Base-by-base conservation (phyloP, 2,113 vertebrate genomes). In the Petaurus breviceps region DNA sequence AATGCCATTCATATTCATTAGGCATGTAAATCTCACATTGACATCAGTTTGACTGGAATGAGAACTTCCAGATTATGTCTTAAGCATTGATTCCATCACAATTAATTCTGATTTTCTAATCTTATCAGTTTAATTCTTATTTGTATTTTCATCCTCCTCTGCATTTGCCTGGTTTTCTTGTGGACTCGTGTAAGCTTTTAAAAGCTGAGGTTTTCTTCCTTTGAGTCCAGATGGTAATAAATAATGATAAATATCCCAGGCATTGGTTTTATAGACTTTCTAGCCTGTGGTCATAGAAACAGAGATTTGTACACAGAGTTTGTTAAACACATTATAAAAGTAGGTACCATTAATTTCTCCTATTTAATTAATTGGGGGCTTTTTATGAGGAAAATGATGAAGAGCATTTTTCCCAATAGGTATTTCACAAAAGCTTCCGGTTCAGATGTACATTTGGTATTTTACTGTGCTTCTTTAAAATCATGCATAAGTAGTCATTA, bases 211-310 rank as follows among this genome's bases (percentile, higher is more conserved):
- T 49, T 96, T 95, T 97, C 97, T 95, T 97, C 90, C 94, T 97
- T 96, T 92, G 61, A 89, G 93, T 94, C 98, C 96, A 98, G 97
- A 96, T 97, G 98, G 96, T 98, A 93, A 97, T 97, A 94, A 93
- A 93, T 96, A 97, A 97, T 98, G 97, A 98, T 98, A 98, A 94
- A 98, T 97, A 95, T 96, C 97, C 95, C 97, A 96, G 95, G 51
- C 77, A 94, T 98, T 95, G 92, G 92, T 96, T 84, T 92, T 97
- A 95, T 96, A 57, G 96, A 47, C 14, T 51, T 37, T 89, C 52
- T 93, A 90, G 3, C 89, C 23, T 95, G 8, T 19, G 24, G 51
- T 51, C 84, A 47, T 94, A 3, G 51, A 90, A 91, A 92, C 47
- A 47, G 43, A 0, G 90, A 90, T 91, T 43, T 95, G 89, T 92